Percentiles rank a stretch among this genome's conserved stretches.
These are phyloP conservation scores for Graptemys geographica DNA, from an alignment of 2,797 vertebrate genomes.

Conservation along the genomic window DNA sequence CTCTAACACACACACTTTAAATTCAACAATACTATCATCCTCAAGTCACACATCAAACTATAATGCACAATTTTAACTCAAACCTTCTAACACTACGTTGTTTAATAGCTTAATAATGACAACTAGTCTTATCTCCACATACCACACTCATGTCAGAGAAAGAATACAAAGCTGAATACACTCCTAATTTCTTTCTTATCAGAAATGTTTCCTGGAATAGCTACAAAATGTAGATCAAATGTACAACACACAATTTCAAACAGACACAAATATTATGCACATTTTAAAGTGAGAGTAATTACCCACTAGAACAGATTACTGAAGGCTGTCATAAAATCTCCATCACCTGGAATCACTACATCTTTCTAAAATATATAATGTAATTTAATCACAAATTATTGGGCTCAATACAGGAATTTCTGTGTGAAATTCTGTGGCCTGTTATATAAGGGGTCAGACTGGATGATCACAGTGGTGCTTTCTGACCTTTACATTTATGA, in stretches of 20 bases:
- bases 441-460: neutral
- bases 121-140: neutral
- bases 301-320: neutral
- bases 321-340: neutral
- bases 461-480: rapidly evolving
- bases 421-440: neutral
- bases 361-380: neutral
- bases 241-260: neutral
- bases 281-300: neutral
- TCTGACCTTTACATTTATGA: neutral
- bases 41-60: neutral
- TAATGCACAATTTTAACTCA: neutral
- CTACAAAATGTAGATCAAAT: neutral
- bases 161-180: neutral
- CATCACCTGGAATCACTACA: neutral
- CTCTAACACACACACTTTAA: neutral
- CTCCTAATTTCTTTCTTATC: neutral
- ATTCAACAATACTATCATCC: neutral
- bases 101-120: neutral
- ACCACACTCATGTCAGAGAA: neutral
- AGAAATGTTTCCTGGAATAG: neutral
- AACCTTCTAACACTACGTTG: neutral
- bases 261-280: neutral
- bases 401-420: neutral
- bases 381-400: rapidly evolving